phyloP scores from a whole-genome alignment of 2,113 vertebrate species.

The Calidris pygmaea region DNA sequence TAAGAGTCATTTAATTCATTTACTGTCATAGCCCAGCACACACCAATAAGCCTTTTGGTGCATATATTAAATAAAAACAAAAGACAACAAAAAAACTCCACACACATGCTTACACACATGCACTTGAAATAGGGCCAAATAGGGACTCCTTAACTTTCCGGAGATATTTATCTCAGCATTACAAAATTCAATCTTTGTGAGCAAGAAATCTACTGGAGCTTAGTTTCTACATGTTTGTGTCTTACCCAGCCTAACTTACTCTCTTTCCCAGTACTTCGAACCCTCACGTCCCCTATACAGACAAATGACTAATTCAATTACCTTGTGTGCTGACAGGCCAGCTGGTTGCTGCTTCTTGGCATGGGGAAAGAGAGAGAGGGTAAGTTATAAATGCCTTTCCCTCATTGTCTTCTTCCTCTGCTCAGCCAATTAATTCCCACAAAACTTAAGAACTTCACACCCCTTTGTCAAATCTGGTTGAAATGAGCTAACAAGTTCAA shows the following conservation, averaged over 20 bases:
- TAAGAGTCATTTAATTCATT: neutral
- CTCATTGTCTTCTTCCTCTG: neutral
- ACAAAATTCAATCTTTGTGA: slow-evolving; percentile 27
- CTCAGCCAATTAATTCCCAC: neutral
- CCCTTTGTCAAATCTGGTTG: neutral
- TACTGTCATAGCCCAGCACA: neutral
- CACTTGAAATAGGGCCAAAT: slow-evolving; percentile 12
- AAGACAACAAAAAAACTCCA: neutral
- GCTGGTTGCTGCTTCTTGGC: slow-evolving; percentile 32
- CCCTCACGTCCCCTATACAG: neutral
- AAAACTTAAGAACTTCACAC: slow-evolving; percentile 5
- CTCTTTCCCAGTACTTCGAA: neutral
- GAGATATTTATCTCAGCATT: slow-evolving; percentile 26
- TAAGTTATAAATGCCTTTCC: slow-evolving; percentile 15
- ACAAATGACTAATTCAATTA: slow-evolving; percentile 52
- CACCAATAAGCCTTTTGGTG: neutral
- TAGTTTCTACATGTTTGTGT: slow-evolving; percentile 20
- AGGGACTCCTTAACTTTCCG: neutral
- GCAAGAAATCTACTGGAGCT: neutral
- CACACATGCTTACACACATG: neutral
- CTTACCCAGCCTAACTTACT: slow-evolving; percentile 2
- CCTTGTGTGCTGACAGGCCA: slow-evolving; percentile 33
- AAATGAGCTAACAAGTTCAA: neutral
- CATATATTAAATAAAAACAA: neutral
- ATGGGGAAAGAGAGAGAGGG: neutral